Base-by-base conservation (phyloP, 2,888 invertebrate species). In the Cephonodes hylas region DNA sequence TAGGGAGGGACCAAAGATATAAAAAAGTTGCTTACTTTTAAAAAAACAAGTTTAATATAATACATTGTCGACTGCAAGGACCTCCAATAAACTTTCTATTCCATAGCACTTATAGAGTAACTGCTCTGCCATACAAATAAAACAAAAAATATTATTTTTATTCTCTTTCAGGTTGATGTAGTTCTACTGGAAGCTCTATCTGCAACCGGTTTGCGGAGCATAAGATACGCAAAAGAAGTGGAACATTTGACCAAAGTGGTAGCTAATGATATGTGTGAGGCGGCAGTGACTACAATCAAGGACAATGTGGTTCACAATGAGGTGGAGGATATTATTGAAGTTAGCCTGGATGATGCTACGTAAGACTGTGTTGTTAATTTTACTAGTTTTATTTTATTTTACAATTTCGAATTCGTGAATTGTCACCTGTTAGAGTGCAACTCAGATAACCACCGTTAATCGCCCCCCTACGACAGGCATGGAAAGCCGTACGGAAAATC, bases 211-310 rank as follows among this genome's bases (percentile, higher is more conserved):
- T 89, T 99, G 42, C 93, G 99, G 44, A 98, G 99, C 64, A 97
- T 99, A 71, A 95, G 99, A 18, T 99, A 99, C 89, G 99, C 99
- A 0, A 96, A 97, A 79, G 99, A 99, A 94, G 93, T 99, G 13
- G 94, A 95, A 0, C 95, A 95, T n/a, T 88, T 98, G 0, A 95
- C 94, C 45, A 93, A 95, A 81, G 95, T 99, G 15, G 83, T 97
- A n/a, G 98, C 98, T 0, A 99, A 99, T 89, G 99, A 99, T 83
- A 93, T 98, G 65, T 97, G 97, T 0, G 85, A 91, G 25, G 93
- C 94, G 72, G 99, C 99, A 0, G 97, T 98, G 0, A 95, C 96
- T 62, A 96, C 96, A 38, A 99, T 99, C 63, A 94, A 94, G 72
- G 93, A 93, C 42, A 99, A 99, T 88, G 93, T 97, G 45, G 82